Evolutionary conservation across 1,140 invertebrate genomes (phyloP), one percentile per base, ranked within the genome.

Genomic region (Brachionus manjavacas): DNA sequence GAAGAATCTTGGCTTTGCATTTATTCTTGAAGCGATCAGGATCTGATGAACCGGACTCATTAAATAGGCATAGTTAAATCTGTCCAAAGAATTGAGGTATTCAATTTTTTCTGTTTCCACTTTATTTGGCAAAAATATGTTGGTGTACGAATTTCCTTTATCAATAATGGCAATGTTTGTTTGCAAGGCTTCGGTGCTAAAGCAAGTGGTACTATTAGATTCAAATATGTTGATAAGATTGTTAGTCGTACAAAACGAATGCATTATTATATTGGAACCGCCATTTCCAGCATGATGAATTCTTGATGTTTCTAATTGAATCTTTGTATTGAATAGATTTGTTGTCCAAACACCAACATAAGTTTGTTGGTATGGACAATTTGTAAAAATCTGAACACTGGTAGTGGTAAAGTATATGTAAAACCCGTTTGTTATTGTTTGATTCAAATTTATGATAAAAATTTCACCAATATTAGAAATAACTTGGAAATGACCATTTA

Each of bases 11-110:
- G 60, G 31, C 16, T 35, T 20, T 16, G 79, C 16, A 68, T 81
- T 39, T 39, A 41, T 35, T 60, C 79, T 55, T 31, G 79, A 81
- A 20, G 79, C 79, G 16, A 81, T 60, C 28, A 81, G 28, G 25
- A 81, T 68, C 31, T 35, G n/a, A 16, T 55, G 79, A 23, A 39
- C n/a, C 1, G 46, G 46, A 12, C 23, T 39, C 16, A 68, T 81
- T 25, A 81, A 81, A 68, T 64, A 60, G 35, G n/a, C 52, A 81
- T 39, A 60, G 16, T 20, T 68, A 25, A 68, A 60, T 60, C 7
- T 55, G 20, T 81, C 52, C 49, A 60, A 39, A 23, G 41, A 28
- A 20, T 60, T 16, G 12, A 81, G 64, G 4, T 41, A 20, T 41
- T 81, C 79, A 60, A 81, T 76, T 76, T 46, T 20, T 46, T 46